A percentile compares a stretch with the other conserved stretches of the same genome.
These are phyloP conservation scores for Psococerastis gibbosa DNA, from an alignment of 2,888 invertebrate genomes.

Conservation along the genomic window DNA sequence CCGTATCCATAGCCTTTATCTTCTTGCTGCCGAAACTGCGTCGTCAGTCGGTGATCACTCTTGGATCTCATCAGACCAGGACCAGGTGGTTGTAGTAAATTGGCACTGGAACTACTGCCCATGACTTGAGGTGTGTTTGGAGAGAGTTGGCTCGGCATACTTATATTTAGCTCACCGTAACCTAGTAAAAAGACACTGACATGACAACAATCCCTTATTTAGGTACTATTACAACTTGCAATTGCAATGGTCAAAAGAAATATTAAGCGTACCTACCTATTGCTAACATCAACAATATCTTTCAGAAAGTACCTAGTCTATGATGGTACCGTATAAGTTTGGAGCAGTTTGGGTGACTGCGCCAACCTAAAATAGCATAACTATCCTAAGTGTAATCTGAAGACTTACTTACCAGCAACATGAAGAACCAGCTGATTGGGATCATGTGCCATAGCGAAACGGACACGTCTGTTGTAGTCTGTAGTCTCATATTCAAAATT, in stretches of 20 bases:
- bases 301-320: no score
- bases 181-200: constrained; percentile 13
- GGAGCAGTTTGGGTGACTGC: no score
- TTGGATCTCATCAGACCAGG: constrained; percentile 81
- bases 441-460: constrained; percentile 78
- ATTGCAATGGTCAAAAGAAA: no score
- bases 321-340: no score
- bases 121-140: constrained; percentile 19
- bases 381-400: no score
- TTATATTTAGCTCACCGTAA: constrained; percentile 78
- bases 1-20: constrained; percentile 33
- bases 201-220: no score
- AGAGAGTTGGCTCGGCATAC: constrained; percentile 38
- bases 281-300: no score
- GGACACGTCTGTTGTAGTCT: constrained; percentile 68
- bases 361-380: no score
- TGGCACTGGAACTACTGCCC: constrained; percentile 24
- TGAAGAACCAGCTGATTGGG: constrained; percentile 79
- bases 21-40: constrained; percentile 75
- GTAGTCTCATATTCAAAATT: constrained; percentile 88
- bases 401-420: constrained; percentile 38
- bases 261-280: no score
- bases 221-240: no score
- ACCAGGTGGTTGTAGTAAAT: constrained; percentile 35
- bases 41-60: constrained; percentile 76